Base-by-base conservation (phyloP, 2,888 invertebrate species). In the Druceiella hillmani region DNA sequence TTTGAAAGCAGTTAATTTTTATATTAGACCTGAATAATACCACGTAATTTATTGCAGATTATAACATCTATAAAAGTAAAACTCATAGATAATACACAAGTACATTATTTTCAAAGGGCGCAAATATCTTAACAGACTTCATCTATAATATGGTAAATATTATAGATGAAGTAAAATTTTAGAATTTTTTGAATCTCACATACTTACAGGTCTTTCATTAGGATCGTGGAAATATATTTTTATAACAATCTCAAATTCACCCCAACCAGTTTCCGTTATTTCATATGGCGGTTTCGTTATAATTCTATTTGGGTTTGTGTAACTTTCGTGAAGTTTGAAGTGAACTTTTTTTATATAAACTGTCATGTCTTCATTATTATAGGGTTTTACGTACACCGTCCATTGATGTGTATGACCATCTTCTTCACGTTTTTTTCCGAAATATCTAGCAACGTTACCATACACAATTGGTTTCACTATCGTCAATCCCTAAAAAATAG, bases 381-480 rank as follows among this genome's bases (percentile, higher is more conserved):
- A 97, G 0, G 98, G 93, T 57, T 93, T 94, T 0, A 97, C 80
- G 53, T 95, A 98, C 0, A 97, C 92, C 2, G 92, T 97, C 99
- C 99, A 99, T 52, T 93, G 88, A 73, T 99, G 99, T 0, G 99
- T 99, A 58, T 99, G 98, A 0, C 95, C 95, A 64, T 98, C 95
- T 57, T 94, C 93, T 57, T 95, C 94, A 2, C 95, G 77, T 60
- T 95, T 97, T 57, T 93, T 91, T 0, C 95, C 95, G 66, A 98
- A 95, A 56, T 92, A 93, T 40, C 91, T 76, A 0, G 99, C 94
- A 39, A 92, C 78, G 58, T 98, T 99, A 1, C 99, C 99, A 59
- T 94, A 97, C 2, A 99, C 85, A 52, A 99, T 86, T 2, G 95
- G 92, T 61, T 98, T 98, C 0, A 95, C 82, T 48, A 97, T 83